Evolutionary conservation across 2,888 invertebrate species (phyloP).

Genomic region (Phaonia tiefii): DNA sequence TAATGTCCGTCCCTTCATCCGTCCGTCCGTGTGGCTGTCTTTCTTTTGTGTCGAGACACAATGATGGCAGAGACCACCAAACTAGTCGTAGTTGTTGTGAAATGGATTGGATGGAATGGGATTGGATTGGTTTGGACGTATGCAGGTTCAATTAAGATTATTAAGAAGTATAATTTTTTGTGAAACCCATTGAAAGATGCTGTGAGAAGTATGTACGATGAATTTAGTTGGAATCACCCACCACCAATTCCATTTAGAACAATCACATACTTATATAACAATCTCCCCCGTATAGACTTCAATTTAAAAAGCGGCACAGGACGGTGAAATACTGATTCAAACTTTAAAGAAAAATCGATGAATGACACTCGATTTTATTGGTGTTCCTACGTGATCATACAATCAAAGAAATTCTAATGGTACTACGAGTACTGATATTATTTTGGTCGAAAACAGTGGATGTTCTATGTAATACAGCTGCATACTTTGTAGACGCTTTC

Average conservation of each 20-base stretch:
- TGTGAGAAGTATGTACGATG: background rate
- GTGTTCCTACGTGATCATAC: too few relatives aligned
- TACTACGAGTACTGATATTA: too few relatives aligned
- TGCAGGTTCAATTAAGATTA: constrained; percentile 66
- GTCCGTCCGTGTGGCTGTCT: constrained; percentile 1
- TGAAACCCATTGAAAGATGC: constrained; percentile 18
- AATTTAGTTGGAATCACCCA: constrained; percentile 3
- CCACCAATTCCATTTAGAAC: constrained; percentile 29
- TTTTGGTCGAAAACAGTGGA: too few relatives aligned
- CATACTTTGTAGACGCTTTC: too few relatives aligned
- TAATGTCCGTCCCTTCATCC: constrained; percentile 4
- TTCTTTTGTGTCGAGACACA: background rate
- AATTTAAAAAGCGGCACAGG: background rate
- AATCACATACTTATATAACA: constrained; percentile 31
- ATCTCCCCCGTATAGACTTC: background rate
- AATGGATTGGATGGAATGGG: background rate
- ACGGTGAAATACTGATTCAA: too few relatives aligned
- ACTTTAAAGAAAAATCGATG: too few relatives aligned
- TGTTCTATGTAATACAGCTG: too few relatives aligned
- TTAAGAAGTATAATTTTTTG: constrained; percentile 61
- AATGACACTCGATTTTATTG: too few relatives aligned
- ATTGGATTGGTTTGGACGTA: constrained; percentile 3
- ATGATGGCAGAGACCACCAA: background rate
- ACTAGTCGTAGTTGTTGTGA: too few relatives aligned
- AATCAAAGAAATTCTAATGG: too few relatives aligned